These are phyloP conservation scores for Agrilus mali DNA, from an alignment of 2,888 invertebrate genomes.

Conservation along the genomic window DNA sequence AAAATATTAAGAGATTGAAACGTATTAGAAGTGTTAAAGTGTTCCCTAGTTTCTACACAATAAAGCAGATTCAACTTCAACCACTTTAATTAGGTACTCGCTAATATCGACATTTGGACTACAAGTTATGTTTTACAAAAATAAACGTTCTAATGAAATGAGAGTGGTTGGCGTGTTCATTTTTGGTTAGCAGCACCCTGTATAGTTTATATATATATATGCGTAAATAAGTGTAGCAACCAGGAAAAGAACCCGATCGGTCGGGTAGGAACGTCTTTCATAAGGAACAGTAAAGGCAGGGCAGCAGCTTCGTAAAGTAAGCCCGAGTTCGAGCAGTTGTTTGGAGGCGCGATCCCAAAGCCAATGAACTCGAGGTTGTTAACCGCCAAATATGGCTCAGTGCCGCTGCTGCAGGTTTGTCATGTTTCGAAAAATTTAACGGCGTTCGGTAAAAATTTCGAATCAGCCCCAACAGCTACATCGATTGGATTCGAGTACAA, in stretches of 20 bases:
- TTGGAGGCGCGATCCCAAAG: constrained; percentile 28
- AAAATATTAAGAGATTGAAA: no score
- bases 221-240: not conserved
- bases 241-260: constrained; percentile 13
- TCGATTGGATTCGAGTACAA: no score
- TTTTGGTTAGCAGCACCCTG: no score
- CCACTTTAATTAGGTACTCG: no score
- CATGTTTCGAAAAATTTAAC: not conserved
- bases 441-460: not conserved
- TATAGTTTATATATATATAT: constrained; percentile 3
- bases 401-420: constrained; percentile 4
- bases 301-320: constrained; percentile 9
- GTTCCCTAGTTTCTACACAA: no score
- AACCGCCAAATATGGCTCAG: constrained; percentile 33
- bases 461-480: not conserved
- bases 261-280: no score
- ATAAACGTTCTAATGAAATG: no score
- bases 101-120: no score
- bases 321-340: constrained; percentile 18
- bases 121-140: no score
- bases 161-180: no score
- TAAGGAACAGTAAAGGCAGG: constrained; percentile 5
- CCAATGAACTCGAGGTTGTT: constrained; percentile 35
- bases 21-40: no score
- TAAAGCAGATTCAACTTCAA: no score